Base-by-base conservation (phyloP, 1,140 invertebrate species). In the Bombus waltoni region DNA sequence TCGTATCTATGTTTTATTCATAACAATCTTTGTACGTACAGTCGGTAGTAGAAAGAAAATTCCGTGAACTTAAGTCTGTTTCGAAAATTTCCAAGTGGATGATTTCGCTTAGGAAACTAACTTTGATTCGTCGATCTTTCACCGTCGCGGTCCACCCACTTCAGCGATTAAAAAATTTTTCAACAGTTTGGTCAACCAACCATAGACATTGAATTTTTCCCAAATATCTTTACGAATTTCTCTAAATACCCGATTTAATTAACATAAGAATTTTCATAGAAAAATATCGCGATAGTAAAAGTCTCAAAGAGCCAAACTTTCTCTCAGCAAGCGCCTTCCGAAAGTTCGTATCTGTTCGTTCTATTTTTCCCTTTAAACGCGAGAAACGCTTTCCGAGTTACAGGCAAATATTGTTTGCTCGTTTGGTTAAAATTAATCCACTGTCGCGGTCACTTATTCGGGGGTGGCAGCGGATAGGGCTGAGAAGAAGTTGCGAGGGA, bases 341-440 rank as follows among this genome's bases (percentile, higher is more conserved):
- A 2, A 32, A 32, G 2, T 66, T 5, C n/a, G 15, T 32, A 8
- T 66, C 15, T 38, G 35, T 9, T 18, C 74, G 22, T 75, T 53
- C 47, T 57, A 75, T 76, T 59, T 59, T 57, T 35, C 6, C 74
- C 0, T 8, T 35, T 44, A 53, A 47, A 53, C 4, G 32, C n/a
- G 47, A 38, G 32, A 13, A n/a, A 71, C 15, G 35, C 35, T 25
- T 68, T 35, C 53, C n/a, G n/a, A 47, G 42, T 74, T 38, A 47
- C 57, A 25, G 59, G 57, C 3, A 42, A 35, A 35, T 47, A 62
- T 83, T 77, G 72, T 83, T 83, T 44, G 62, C 77, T 83, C 73
- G 81, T 83, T 83, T 68, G 32, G 73, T 53, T 47, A 77, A 77
- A 68, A 77, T 83, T 83, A 83, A 83, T 83, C 73, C 62, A 68